Base-by-base conservation (phyloP, 2,797 vertebrate species). In the Cygnus olor region DNA sequence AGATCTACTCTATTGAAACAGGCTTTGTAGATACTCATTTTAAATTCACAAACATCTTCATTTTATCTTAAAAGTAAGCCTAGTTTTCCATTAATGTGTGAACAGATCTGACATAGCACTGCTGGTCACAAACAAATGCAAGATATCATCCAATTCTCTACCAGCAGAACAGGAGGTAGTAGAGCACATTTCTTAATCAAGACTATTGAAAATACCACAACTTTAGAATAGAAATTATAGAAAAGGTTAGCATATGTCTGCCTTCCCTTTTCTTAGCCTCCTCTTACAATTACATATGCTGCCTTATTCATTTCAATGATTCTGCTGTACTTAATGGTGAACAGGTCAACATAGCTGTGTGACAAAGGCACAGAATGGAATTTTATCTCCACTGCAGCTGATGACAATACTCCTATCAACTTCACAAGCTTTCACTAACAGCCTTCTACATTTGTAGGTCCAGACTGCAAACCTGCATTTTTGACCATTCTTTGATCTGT, bases 401-500 rank as follows among this genome's bases (percentile, higher is more conserved):
- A 57, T 85, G 56, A 44, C 8, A 42, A 45, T 19, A 71, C 27
- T 74, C 21, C 40, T 30, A 83, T 3, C 38, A 54, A 40, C 30
- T 83, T 93, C 12, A 83, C 22, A 58, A 47, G 11, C 18, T 30
- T 90, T 87, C 57, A 58, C 32, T 77, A 53, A 34, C 40, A 38
- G 2, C 45, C 14, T 56, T 68, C 51, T 54, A 28, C 16, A 13
- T 38, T 28, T 51, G n/a, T 36, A 16, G 20, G 24, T 42, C 30
- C 5, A 21, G 76, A n/a, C 44, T 45, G 58, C 40, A 88, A 80
- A 92, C 89, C 28, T 72, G 30, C 69, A 76, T 94, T 92, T 95
- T 85, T 91, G 61, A 74, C 74, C 44, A 28, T 57, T 25, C 17
- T 73, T 92, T 90, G 69, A 89, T 91, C 20, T 90, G 51, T 87